Evolutionary conservation across 2,113 vertebrate genomes (phyloP), one percentile per base, ranked within the genome.

Genomic region (Pao palembangensis): DNA sequence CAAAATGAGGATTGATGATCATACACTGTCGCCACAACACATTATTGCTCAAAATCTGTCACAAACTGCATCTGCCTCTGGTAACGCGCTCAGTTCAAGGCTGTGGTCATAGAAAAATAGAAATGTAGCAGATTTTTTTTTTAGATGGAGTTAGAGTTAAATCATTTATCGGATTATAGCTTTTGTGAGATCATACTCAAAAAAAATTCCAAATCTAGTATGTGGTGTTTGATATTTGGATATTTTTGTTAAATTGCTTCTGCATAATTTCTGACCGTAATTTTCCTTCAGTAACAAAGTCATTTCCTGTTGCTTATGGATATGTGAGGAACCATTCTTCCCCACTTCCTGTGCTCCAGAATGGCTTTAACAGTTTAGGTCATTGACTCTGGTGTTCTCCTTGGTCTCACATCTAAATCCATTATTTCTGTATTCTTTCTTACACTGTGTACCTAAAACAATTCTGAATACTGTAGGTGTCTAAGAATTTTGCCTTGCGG

Each of bases 201-300:
- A 23, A 23, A 23, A 38, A 38, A 38, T 38, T 8, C 1, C 8
- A 38, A 38, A 38, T 38, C 8, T 38, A 11, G 34, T 38, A 11
- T 12, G 8, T 12, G 8, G 10, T 38, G 34, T 12, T 4, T 1
- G 34, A 38, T 38, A 11, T 38, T 38, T 38, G 3, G 34, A 38
- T 38, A 11, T 38, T 38, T 38, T 38, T 38, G 8, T 38, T 12
- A 38, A 38, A 12, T 10, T 3, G 75, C 84, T 83, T 75, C 88
- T 88, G 59, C 87, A 93, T 88, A 91, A 92, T 93, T 88, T 90
- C 85, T 93, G 91, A 92, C 87, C 90, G 91, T 93, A 92, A 88
- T 86, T 57, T 84, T 82, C 88, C 67, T 60, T n/a, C 1, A 2
- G 34, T 43, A 20, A 71, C 69, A 87, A 78, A 38, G 0, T 73